phyloP scores from a whole-genome alignment of 2,888 invertebrate genomes.

The Zelleria hepariella region DNA sequence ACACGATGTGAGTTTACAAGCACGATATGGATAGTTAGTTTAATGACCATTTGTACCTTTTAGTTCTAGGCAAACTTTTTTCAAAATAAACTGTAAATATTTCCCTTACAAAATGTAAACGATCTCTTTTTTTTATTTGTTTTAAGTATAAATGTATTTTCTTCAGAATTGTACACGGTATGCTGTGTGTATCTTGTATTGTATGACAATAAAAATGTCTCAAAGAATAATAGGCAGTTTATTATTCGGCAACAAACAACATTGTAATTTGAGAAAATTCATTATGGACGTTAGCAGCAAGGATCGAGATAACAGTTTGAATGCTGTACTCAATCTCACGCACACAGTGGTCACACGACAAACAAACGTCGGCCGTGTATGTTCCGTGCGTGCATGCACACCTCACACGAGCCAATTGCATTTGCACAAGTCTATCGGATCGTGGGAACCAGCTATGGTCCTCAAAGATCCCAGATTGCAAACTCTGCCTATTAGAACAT shows the following conservation, averaged over 20 bases:
- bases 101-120: too few relatives aligned
- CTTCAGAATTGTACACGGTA: neutral
- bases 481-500: slow-evolving; percentile 20
- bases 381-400: slow-evolving; percentile 1
- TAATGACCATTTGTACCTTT: neutral
- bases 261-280: neutral
- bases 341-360: neutral
- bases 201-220: neutral
- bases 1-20: neutral
- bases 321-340: neutral
- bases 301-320: neutral
- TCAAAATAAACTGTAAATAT: neutral
- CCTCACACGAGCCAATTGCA: slow-evolving; percentile 8
- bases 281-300: neutral
- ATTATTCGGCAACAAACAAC: neutral
- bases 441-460: slow-evolving; percentile 30
- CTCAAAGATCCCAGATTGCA: slow-evolving; percentile 30
- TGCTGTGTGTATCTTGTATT: neutral
- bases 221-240: neutral
- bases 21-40: neutral
- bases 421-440: slow-evolving; percentile 19
- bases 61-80: neutral
- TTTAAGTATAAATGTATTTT: neutral
- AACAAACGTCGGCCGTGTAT: slow-evolving; percentile 5
- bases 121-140: neutral